Conservation (phyloP, 2,888 invertebrate genomes). For the Gryllus longicercus region DNA sequence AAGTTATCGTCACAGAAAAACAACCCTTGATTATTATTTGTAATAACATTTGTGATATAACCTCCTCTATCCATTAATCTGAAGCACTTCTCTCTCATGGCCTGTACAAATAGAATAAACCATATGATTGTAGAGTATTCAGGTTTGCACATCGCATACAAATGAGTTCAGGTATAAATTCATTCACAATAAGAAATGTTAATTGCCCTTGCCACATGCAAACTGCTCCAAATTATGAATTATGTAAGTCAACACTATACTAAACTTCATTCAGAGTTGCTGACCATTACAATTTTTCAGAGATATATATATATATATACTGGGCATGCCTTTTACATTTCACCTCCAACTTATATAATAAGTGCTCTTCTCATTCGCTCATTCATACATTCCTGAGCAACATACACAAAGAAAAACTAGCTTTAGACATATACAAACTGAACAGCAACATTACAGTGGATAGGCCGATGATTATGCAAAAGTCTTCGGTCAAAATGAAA, state of each 20-base stretch:
- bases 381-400: conserved; percentile 11
- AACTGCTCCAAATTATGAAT: conserved; percentile 3
- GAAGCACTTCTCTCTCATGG: background rate
- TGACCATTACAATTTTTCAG: background rate
- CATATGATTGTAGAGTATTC: background rate
- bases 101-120: background rate
- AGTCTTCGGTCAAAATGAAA: background rate
- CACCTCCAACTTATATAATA: background rate
- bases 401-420: background rate
- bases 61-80: background rate
- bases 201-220: background rate
- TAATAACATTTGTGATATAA: background rate
- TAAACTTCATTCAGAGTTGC: background rate
- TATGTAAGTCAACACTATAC: background rate
- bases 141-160: background rate
- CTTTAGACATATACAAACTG: conserved; percentile 9
- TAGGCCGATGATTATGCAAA: conserved; percentile 17
- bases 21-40: background rate
- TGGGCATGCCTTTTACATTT: background rate
- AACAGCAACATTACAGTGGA: conserved; percentile 6
- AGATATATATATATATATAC: background rate
- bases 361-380: background rate
- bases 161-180: conserved; percentile 8
- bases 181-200: background rate
- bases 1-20: conserved; percentile 17